These are phyloP conservation scores for Phrynosoma blainvillii DNA, from an alignment of 2,113 vertebrate genomes.

Conservation along the genomic window DNA sequence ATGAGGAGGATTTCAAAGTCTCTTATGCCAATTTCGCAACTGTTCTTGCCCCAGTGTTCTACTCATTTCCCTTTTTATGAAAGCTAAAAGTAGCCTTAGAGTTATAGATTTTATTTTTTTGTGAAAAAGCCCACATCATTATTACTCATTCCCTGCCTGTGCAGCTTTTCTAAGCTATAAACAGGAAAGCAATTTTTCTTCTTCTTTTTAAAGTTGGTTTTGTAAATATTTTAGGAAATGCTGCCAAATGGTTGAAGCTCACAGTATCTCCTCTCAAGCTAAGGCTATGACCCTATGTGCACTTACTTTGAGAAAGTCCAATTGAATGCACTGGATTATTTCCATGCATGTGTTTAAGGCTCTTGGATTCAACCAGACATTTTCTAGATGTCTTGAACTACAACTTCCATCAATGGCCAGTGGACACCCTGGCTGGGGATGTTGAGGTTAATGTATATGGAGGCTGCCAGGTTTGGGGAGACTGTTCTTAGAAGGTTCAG, in stretches of 20 bases:
- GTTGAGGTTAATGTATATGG: too few relatives aligned
- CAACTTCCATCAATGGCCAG: neutral
- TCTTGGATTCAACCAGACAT: neutral
- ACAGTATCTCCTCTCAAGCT: neutral
- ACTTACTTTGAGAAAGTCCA: neutral
- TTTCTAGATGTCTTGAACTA: neutral
- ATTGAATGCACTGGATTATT: neutral
- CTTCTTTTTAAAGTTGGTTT: neutral
- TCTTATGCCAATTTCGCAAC: constrained; percentile 24
- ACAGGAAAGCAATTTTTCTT: neutral
- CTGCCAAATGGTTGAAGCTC: constrained; percentile 2
- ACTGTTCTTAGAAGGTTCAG: too few relatives aligned
- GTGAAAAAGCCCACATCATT: neutral
- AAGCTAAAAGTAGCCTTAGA: constrained; percentile 15
- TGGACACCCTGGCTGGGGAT: too few relatives aligned
- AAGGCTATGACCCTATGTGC: neutral
- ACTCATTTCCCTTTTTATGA: constrained; percentile 39
- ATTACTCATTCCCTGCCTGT: constrained; percentile 1
- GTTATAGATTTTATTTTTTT: constrained; percentile 16
- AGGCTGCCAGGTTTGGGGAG: too few relatives aligned
- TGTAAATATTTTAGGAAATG: constrained; percentile 39
- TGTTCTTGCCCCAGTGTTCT: neutral
- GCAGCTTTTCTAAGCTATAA: constrained; percentile 13
- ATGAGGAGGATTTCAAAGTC: constrained; percentile 24
- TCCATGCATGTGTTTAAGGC: neutral